Evolutionary conservation across 2,888 invertebrate species (phyloP), one percentile per base, ranked within the genome.

Genomic region (Phalera bucephala): DNA sequence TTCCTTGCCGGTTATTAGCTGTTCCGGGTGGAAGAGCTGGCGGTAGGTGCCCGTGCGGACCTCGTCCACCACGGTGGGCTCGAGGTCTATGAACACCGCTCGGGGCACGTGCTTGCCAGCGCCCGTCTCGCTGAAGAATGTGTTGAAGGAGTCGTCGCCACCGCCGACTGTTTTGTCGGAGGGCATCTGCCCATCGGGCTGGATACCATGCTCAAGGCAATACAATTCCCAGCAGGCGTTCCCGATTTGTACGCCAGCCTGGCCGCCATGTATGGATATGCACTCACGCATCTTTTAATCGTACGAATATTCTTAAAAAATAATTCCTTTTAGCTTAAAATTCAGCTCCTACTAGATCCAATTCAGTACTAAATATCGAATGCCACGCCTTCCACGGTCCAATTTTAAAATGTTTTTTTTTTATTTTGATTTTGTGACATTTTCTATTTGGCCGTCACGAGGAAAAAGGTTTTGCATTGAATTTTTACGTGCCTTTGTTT

Each of bases 61-160:
- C 81, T 97, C 96, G 79, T 97, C 96, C 30, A 98, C 97, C 38
- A 98, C 98, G 36, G 98, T 98, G 14, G 98, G 98, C 82, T 98
- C 98, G 70, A 99, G 90, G 80, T 99, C 98, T 27, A 98, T 97
- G 75, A 98, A 98, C 10, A 98, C 96, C 3, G 95, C 97, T 58
- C 98, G 91, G 10, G 98, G 98, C 1, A 98, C 98, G 80, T 98
- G 98, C 79, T 98, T 98, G 44, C 98, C 98, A 33, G 97, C 95
- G 22, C 97, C 97, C 6, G 98, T 98, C 85, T 98, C 98, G 64
- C 95, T 95, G 91, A 96, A 96, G 91, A 96, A 96, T 38, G 96
- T 98, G 84, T 97, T 97, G 91, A 97, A 98, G 39, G 96, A 96
- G 86, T 97, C 97, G 78, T 98, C 98, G 36, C 96, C 96, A 40